Percentiles rank a stretch among this genome's conserved stretches.
Conservation (phyloP, 2,113 vertebrate genomes). For the Brevimyrus niger region DNA sequence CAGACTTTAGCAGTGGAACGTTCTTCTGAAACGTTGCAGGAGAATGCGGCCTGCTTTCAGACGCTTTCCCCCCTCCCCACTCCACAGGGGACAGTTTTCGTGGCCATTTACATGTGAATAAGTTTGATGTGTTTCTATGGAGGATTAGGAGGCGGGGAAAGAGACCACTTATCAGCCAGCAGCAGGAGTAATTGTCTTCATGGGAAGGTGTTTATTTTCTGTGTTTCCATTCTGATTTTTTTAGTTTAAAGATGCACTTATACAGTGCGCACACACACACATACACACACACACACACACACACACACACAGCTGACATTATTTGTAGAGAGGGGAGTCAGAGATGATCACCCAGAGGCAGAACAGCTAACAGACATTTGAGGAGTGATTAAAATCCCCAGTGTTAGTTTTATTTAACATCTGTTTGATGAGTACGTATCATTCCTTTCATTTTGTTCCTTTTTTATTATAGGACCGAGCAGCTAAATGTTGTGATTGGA, state of each 20-base stretch:
- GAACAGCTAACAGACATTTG: conserved; percentile 17
- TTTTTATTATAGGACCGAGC: background rate
- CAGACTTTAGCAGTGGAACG: background rate
- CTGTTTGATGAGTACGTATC: background rate
- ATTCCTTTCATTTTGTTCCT: background rate
- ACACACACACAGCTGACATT: conserved; percentile 25
- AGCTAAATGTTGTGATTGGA: background rate
- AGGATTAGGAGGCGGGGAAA: conserved; percentile 36
- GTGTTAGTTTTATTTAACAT: conserved; percentile 21
- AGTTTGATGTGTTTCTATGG: background rate
- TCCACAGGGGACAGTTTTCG: background rate
- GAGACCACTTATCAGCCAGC: conserved; percentile 50
- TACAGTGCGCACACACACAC: background rate
- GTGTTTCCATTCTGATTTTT: conserved; percentile 35
- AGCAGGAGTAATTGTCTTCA: conserved; percentile 54
- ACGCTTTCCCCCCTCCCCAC: conserved; percentile 24
- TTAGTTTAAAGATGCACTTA: conserved; percentile 2
- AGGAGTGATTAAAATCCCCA: conserved; percentile 10
- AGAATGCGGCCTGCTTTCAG: background rate
- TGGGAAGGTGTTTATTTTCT: conserved; percentile 43
- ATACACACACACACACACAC: background rate
- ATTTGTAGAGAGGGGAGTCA: conserved; percentile 39
- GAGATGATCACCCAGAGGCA: conserved; percentile 24
- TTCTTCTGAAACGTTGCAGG: background rate
- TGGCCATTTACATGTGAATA: background rate